Base-by-base conservation (phyloP, 2,797 vertebrate species). In the Silurus lanzhouensis region DNA sequence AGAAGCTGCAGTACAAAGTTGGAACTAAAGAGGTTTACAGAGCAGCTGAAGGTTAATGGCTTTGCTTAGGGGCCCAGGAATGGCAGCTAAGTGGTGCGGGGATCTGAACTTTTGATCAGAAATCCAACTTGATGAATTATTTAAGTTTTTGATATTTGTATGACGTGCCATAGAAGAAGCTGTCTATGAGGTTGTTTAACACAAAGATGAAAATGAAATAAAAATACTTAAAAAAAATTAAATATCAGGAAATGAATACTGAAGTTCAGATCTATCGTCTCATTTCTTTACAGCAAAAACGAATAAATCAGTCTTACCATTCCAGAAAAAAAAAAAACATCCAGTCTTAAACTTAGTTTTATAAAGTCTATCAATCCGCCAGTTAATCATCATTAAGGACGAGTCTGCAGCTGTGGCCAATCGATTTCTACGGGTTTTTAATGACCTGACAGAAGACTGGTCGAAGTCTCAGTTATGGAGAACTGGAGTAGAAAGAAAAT, bases 351-450 rank as follows among this genome's bases (percentile, higher is more conserved):
- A 55, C 48, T 75, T 75, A 74, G 71, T 75, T 75, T 55, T 55
- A 55, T 75, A 22, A 75, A 3, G n/a, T 75, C 10, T 38, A 38
- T 74, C 13, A 14, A 52, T 55, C 46, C 25, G 22, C 48, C 7
- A 55, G n/a, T 75, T 46, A 75, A 75, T 75, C 71, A 52, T 52
- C 13, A 74, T 17, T 12, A 75, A 55, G 74, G 55, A 76, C 25
- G 15, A 58, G 22, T 31, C 9, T 3, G 58, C 76, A 61, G 57
- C 58, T 31, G 1, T 61, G 57, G 58, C 2, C 17, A 61, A 78
- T 63, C 31, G 44, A 79, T 63, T 63, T 61, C 44, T n/a, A 79
- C 15, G 6, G 14, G 61, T 63, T 15, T 79, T 64, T 64, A 64
- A 46, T 19, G 61, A 7, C 64, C 61, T 63, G 38, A 63, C 38